Evolutionary conservation across 2,797 vertebrate genomes (phyloP).

Genomic region (Cuniculus paca): DNA sequence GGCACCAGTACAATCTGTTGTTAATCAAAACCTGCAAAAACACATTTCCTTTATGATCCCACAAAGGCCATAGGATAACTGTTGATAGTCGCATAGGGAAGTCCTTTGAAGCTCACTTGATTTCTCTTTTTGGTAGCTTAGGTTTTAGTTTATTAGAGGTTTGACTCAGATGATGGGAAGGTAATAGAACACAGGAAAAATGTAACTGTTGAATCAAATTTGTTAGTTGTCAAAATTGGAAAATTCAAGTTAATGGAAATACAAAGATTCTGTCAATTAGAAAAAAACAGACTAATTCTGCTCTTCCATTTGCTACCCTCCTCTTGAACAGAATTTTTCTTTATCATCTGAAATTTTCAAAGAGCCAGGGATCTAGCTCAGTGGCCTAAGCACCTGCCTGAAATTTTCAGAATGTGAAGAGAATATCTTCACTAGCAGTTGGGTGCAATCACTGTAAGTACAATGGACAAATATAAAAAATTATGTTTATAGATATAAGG

Average conservation of each 20-base stretch:
- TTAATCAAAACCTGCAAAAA: neutral
- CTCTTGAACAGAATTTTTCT: neutral
- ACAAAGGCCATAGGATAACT: neutral
- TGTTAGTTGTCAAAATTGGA: neutral
- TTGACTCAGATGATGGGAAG: neutral
- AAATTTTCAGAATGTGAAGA: conserved; percentile 1
- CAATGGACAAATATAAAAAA: neutral
- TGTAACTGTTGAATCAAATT: neutral
- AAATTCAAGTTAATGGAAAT: neutral
- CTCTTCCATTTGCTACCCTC: neutral
- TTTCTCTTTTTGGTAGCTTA: neutral
- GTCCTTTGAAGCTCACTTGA: neutral
- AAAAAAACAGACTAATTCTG: neutral
- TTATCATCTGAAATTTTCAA: neutral
- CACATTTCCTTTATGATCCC: neutral
- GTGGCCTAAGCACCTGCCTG: too few species aligned
- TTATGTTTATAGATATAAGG: neutral
- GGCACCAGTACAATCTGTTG: neutral
- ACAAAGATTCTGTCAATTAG: neutral
- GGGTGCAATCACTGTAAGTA: neutral
- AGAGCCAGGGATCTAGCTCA: too few species aligned
- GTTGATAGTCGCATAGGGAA: neutral
- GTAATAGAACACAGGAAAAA: neutral
- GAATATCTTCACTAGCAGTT: neutral
- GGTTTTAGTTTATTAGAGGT: neutral